Evolutionary conservation across 2,888 invertebrate species (phyloP).

Genomic region (Ophioninae sp.): DNA sequence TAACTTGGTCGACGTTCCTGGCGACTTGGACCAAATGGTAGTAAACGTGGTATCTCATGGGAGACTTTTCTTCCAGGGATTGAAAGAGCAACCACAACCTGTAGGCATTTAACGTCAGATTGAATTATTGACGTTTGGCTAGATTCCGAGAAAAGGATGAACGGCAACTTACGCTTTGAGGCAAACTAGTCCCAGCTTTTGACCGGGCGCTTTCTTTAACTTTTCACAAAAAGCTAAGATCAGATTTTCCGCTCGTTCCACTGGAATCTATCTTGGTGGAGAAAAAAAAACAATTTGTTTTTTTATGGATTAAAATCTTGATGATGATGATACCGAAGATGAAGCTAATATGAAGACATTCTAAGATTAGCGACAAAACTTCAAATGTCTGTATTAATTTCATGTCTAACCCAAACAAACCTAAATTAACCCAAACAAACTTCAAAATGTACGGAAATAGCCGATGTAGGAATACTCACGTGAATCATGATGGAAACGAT

Average conservation of each 20-base stretch:
- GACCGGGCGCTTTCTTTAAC: slow-evolving; percentile 92
- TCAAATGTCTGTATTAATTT: too few species aligned
- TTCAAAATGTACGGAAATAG: background rate
- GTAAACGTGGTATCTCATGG: slow-evolving; percentile 95
- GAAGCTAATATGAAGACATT: too few species aligned
- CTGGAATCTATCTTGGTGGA: slow-evolving; percentile 85
- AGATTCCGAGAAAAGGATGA: background rate
- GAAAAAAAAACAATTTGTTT: slow-evolving; percentile 1
- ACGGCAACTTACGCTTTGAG: slow-evolving; percentile 89
- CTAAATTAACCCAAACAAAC: too few species aligned
- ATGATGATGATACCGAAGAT: too few species aligned
- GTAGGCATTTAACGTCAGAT: slow-evolving; percentile 74
- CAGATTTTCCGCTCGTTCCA: slow-evolving; percentile 93
- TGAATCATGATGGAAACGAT: slow-evolving; percentile 97
- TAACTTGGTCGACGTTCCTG: slow-evolving; percentile 92
- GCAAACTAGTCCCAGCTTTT: slow-evolving; percentile 90
- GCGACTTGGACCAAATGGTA: slow-evolving; percentile 95
- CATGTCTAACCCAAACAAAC: too few species aligned
- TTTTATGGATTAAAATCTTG: background rate
- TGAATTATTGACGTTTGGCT: too few species aligned
- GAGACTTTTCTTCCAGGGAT: slow-evolving; percentile 91
- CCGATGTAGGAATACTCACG: slow-evolving; percentile 81
- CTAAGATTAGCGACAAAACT: too few species aligned
- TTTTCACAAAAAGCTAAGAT: slow-evolving; percentile 96
- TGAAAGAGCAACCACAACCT: slow-evolving; percentile 96